phyloP scores from a whole-genome alignment of 2,113 vertebrate genomes.

The Nanorana parkeri region DNA sequence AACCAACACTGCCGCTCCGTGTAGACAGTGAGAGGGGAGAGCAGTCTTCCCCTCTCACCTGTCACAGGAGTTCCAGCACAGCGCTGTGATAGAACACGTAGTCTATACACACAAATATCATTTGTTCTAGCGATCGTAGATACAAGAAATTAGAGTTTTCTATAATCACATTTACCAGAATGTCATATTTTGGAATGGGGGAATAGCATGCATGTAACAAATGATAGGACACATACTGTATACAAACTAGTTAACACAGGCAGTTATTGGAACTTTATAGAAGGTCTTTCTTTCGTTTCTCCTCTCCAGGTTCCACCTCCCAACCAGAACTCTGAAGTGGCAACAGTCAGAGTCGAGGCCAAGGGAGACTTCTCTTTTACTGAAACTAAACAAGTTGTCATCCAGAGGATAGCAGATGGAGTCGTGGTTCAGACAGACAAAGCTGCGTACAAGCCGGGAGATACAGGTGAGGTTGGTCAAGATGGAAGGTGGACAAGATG shows the following conservation, averaged over 20 bases:
- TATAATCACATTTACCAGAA: too few species aligned
- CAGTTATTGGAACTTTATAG: not conserved
- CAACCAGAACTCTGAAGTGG: conserved; percentile 59
- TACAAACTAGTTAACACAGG: too few species aligned
- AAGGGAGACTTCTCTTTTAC: conserved; percentile 59
- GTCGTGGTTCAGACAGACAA: conserved; percentile 72
- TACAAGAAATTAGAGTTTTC: too few species aligned
- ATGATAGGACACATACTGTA: too few species aligned
- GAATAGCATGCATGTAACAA: not conserved
- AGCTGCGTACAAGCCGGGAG: conserved; percentile 60
- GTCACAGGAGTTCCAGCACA: too few species aligned
- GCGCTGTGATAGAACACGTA: too few species aligned
- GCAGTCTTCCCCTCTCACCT: too few species aligned
- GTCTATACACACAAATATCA: too few species aligned
- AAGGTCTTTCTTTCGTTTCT: not conserved
- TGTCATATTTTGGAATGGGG: not conserved
- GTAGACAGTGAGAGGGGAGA: too few species aligned
- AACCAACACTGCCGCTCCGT: too few species aligned
- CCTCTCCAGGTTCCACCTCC: conserved; percentile 62
- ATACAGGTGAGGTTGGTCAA: conserved; percentile 61
- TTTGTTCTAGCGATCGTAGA: too few species aligned
- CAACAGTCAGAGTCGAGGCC: conserved; percentile 58
- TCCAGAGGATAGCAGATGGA: conserved; percentile 60
- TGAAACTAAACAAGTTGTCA: conserved; percentile 67
- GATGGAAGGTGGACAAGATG: not conserved